Evolutionary conservation across 2,888 invertebrate genomes (phyloP), one percentile per base, ranked within the genome.

Genomic region (Meiosimyza decipiens): DNA sequence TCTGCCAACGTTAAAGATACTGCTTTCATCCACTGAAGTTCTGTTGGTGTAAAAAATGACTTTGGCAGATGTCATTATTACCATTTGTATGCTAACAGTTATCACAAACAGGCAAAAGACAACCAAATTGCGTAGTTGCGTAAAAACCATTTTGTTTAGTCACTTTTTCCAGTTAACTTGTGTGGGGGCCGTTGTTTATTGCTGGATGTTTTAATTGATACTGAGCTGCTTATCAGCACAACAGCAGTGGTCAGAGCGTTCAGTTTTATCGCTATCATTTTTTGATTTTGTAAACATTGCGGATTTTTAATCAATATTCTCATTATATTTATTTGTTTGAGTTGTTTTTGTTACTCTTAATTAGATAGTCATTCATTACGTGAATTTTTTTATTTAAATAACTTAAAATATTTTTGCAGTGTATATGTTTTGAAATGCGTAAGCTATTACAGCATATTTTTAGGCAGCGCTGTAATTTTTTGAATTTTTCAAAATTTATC

Each of bases 1-100:
- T 2, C 76, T 64, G 3, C 71, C 71, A 4, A 76, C n/a, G 5
- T 74, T 74, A n/a, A 83, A 78, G 6, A 83, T 75, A 77, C 80
- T 83, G 40, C 82, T 66, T 59, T 75, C 75, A 9, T 82, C 77
- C 9, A 82, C 55, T 6, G 60, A 16, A n/a, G 70, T 78, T 63
- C 79, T 73, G 6, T 74, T 77, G 4, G 33, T 74, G 54, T 71
- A 78, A 59, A 77, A 78, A 55, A 78, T 74, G 6, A 78, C 77
- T 72, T 75, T 64, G 15, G 12, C 28, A 16, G 57, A 22, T 11
- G 28, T 16, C 9, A 40, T 33, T n/a, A 62, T n/a, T 33, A 40
- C 9, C 40, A 33, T 18, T 33, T 62, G 60, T 40, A 40, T 62
- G 60, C 33, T 15, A 15, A 22, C 51, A 1, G 51, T 16, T 16